These are phyloP conservation scores for Tinea pellionella DNA, from an alignment of 2,888 invertebrate species.

Conservation along the genomic window DNA sequence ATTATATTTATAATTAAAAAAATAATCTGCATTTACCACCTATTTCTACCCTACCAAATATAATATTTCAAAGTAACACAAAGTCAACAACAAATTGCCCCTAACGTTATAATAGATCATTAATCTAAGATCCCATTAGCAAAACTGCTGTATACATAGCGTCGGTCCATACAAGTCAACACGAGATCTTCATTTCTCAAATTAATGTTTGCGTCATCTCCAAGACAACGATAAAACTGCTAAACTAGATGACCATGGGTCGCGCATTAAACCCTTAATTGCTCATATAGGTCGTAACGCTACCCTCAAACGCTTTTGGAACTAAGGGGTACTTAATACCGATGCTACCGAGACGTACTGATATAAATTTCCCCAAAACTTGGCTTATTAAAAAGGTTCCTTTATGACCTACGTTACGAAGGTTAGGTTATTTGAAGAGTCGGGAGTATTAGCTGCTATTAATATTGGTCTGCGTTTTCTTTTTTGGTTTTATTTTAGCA, in stretches of 20 bases:
- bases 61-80: neutral
- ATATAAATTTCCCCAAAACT: too few relatives aligned
- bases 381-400: too few relatives aligned
- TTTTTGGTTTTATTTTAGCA: too few relatives aligned
- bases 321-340: neutral
- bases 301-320: conserved; percentile 17
- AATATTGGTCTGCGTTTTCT: too few relatives aligned
- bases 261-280: conserved; percentile 23
- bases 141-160: neutral
- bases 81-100: neutral
- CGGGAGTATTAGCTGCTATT: too few relatives aligned
- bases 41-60: neutral
- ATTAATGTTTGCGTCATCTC: neutral
- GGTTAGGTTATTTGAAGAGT: too few relatives aligned
- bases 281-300: conserved; percentile 20
- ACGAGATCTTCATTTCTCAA: neutral
- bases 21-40: too few relatives aligned
- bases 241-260: conserved; percentile 24
- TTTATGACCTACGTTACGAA: too few relatives aligned
- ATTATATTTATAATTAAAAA: too few relatives aligned
- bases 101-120: neutral
- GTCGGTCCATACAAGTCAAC: neutral
- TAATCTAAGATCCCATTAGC: neutral
- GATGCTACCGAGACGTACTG: too few relatives aligned
- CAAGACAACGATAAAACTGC: conserved; percentile 19